Conservation (phyloP, 2,113 vertebrate genomes). For the Datnioides undecimradiatus region DNA sequence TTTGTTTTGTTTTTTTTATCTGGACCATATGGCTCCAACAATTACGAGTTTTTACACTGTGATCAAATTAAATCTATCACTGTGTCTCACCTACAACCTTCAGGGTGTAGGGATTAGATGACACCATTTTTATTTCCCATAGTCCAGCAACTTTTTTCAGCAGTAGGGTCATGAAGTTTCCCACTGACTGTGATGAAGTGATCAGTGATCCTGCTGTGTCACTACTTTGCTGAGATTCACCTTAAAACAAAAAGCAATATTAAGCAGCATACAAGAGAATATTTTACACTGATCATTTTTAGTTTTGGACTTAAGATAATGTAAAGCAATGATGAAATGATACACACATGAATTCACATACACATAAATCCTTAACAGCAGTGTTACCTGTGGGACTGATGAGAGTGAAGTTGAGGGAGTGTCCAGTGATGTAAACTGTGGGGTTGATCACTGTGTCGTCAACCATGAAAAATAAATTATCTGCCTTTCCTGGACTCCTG, state of each 20-base stretch:
- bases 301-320: too few relatives aligned
- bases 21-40: neutral
- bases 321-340: too few relatives aligned
- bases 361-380: neutral
- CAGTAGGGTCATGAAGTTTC: conserved; percentile 63
- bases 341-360: too few relatives aligned
- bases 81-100: conserved; percentile 73
- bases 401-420: conserved; percentile 49
- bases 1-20: too few relatives aligned
- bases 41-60: neutral
- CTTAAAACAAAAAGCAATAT: conserved; percentile 17
- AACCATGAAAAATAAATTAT: conserved; percentile 60
- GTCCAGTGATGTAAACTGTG: conserved; percentile 73
- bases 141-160: conserved; percentile 56
- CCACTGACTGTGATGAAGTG: conserved; percentile 47
- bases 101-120: conserved; percentile 63
- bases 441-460: conserved; percentile 63
- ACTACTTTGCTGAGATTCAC: conserved; percentile 48
- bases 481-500: conserved; percentile 55
- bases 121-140: conserved; percentile 69
- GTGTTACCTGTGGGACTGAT: conserved; percentile 67
- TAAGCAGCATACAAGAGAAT: too few relatives aligned
- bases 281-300: too few relatives aligned
- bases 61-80: neutral
- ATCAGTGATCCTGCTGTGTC: conserved; percentile 56